These are phyloP conservation scores for Diaphora mendica DNA, from an alignment of 2,888 invertebrate species.

Conservation along the genomic window DNA sequence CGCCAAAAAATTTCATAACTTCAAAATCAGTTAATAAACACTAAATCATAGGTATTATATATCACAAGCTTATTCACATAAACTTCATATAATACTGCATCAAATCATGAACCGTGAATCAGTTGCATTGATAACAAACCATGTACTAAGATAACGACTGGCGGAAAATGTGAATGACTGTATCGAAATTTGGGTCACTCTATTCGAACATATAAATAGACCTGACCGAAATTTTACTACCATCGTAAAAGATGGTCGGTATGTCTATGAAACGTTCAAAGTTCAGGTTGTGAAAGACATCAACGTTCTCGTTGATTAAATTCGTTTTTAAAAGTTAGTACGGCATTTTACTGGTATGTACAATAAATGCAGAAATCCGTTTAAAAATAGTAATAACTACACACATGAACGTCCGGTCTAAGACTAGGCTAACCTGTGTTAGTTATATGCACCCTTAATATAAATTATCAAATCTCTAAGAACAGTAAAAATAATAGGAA, in stretches of 20 bases:
- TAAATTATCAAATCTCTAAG: too few species aligned
- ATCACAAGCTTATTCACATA: background rate
- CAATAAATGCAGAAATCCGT: too few species aligned
- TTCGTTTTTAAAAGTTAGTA: background rate
- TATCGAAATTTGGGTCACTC: conserved; percentile 33
- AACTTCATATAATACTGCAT: background rate
- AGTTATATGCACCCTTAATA: too few species aligned
- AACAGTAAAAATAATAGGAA: too few species aligned
- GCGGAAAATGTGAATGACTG: conserved; percentile 40
- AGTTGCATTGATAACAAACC: conserved; percentile 40
- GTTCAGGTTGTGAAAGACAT: conserved; percentile 8
- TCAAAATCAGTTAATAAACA: background rate
- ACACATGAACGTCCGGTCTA: too few species aligned
- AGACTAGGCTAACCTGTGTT: too few species aligned
- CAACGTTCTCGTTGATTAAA: background rate
- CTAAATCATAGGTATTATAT: background rate
- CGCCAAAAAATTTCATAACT: background rate
- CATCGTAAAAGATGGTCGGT: conserved; percentile 9
- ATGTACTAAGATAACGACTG: conserved; percentile 18
- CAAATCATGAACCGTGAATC: conserved; percentile 12
- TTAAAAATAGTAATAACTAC: too few species aligned
- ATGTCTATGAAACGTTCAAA: conserved; percentile 12
- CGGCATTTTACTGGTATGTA: background rate
- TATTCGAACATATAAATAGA: conserved; percentile 18
- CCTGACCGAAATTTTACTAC: conserved; percentile 16